A percentile compares a stretch with the other conserved stretches of the same genome.
These are phyloP conservation scores for Papilio dardanus DNA, from an alignment of 1,140 invertebrate genomes.

Conservation along the genomic window DNA sequence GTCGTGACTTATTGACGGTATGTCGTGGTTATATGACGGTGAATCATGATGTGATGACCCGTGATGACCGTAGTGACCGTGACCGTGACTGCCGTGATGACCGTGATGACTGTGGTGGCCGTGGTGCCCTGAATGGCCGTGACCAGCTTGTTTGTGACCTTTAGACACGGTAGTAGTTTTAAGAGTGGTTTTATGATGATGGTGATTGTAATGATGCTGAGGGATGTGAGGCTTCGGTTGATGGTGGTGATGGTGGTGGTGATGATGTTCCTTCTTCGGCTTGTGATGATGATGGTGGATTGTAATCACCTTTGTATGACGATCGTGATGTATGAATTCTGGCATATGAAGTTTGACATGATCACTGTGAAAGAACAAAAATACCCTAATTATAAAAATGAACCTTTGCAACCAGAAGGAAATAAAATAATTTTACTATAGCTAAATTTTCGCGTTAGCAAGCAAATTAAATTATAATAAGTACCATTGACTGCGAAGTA, in stretches of 20 bases:
- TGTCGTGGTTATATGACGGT: slow-evolving; percentile 52
- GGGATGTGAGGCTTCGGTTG: slow-evolving; percentile 62
- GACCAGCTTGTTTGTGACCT: slow-evolving; percentile 46
- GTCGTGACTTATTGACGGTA: slow-evolving; percentile 51
- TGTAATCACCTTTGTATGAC: slow-evolving; percentile 83
- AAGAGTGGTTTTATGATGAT: slow-evolving; percentile 64
- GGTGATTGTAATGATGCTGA: slow-evolving; percentile 61
- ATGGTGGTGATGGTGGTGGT: slow-evolving; percentile 79
- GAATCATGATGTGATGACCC: slow-evolving; percentile 54
- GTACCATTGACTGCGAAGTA: too few relatives aligned
- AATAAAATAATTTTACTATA: too few relatives aligned
- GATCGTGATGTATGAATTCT: slow-evolving; percentile 83
- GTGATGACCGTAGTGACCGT: slow-evolving; percentile 46
- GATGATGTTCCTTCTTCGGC: slow-evolving; percentile 77
- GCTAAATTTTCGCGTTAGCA: neutral
- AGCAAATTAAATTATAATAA: neutral
- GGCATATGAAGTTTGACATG: slow-evolving; percentile 83
- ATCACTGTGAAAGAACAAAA: slow-evolving; percentile 73
- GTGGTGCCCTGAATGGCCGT: slow-evolving; percentile 69
- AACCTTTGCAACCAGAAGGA: neutral
- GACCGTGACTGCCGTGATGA: slow-evolving; percentile 49
- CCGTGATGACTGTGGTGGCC: slow-evolving; percentile 41
- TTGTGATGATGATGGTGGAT: slow-evolving; percentile 81
- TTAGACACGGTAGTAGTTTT: slow-evolving; percentile 59
- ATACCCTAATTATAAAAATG: slow-evolving; percentile 12